phyloP scores from a whole-genome alignment of 1,140 invertebrate genomes.

The Chionoecetes opilio region DNA sequence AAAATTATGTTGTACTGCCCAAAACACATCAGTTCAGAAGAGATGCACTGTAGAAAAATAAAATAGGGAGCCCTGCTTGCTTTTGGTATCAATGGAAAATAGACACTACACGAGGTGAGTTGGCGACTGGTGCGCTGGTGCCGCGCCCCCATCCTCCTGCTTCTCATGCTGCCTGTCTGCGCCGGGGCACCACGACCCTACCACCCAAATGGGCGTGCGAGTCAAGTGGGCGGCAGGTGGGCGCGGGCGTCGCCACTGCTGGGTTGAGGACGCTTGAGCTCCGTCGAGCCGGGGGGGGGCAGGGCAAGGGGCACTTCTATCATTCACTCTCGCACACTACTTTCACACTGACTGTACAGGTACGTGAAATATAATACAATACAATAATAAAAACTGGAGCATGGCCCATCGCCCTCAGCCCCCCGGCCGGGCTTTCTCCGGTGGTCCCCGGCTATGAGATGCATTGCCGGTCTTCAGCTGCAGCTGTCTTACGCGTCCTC shows the following conservation, averaged over 20 bases:
- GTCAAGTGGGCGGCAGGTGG: conserved; percentile 63
- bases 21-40: conserved; percentile 75
- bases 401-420: conserved; percentile 61
- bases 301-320: conserved; percentile 45
- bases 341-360: conserved; percentile 78
- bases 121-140: conserved; percentile 60
- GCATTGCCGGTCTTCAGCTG: conserved; percentile 61
- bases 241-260: conserved; percentile 66
- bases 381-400: conserved; percentile 78
- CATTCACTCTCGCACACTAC: conserved; percentile 68
- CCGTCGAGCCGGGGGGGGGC: conserved; percentile 62
- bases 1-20: conserved; percentile 77
- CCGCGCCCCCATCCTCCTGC: conserved; percentile 57
- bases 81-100: conserved; percentile 79
- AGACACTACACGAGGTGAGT: conserved; percentile 72
- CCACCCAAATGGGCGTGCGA: conserved; percentile 58
- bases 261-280: conserved; percentile 71
- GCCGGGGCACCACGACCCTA: conserved; percentile 68
- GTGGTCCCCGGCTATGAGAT: conserved; percentile 68
- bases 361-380: conserved; percentile 80
- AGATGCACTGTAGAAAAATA: conserved; percentile 79
- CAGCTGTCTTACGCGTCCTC: conserved; percentile 75
- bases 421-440: conserved; percentile 69
- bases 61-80: conserved; percentile 78
- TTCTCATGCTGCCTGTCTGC: conserved; percentile 63